A percentile compares a stretch with the other conserved stretches of the same genome.
phyloP scores from a whole-genome alignment of 1,140 invertebrate genomes.

The Drosophila kikkawai region DNA sequence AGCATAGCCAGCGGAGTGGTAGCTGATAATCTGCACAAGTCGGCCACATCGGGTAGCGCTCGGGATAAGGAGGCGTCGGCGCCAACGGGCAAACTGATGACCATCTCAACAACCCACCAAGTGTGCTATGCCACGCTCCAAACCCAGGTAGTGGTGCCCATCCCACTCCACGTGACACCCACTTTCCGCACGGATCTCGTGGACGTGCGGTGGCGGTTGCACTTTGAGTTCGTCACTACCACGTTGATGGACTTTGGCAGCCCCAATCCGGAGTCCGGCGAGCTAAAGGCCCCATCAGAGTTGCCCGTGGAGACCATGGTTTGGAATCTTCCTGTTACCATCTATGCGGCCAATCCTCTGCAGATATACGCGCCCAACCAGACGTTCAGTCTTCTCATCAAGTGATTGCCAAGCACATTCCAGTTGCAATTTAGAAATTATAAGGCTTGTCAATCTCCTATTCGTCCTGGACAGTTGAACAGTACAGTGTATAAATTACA shows the following conservation, averaged over 20 bases:
- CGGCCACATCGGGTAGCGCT: constrained; percentile 86
- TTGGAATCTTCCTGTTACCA: constrained; percentile 97
- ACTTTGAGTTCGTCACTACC: constrained; percentile 98
- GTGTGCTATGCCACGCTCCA: constrained; percentile 93
- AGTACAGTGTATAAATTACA: background rate
- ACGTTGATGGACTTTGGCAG: constrained; percentile 86
- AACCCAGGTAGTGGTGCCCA: constrained; percentile 95
- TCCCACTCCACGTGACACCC: constrained; percentile 97
- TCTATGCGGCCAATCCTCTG: constrained; percentile 95
- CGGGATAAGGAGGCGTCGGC: constrained; percentile 78
- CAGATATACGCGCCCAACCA: constrained; percentile 87
- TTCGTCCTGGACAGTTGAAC: background rate
- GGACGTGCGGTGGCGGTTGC: constrained; percentile 95
- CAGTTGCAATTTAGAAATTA: constrained; percentile 17
- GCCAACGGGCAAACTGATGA: constrained; percentile 86
- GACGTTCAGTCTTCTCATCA: constrained; percentile 71
- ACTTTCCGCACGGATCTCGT: constrained; percentile 94
- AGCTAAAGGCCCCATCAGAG: constrained; percentile 93
- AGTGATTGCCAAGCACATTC: constrained; percentile 30
- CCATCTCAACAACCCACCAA: constrained; percentile 95
- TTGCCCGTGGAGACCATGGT: constrained; percentile 98
- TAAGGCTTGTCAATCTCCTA: background rate
- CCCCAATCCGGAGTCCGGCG: constrained; percentile 85
- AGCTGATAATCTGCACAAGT: constrained; percentile 80
- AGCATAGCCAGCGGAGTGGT: constrained; percentile 78